Conservation (phyloP, 2,888 invertebrate species). For the Parochlus steinenii region DNA sequence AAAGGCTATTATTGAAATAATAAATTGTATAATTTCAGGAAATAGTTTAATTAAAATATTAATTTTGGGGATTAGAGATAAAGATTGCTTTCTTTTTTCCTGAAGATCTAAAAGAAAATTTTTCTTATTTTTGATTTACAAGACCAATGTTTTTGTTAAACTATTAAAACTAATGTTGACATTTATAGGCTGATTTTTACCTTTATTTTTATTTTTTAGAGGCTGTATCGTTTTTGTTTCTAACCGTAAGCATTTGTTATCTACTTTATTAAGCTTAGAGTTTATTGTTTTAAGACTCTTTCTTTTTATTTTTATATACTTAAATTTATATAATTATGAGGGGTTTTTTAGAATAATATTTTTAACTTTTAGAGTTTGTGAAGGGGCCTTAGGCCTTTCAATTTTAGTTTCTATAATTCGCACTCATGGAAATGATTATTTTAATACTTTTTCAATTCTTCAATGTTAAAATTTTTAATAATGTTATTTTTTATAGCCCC, state of each 20-base stretch:
- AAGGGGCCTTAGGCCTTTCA: constrained; percentile 42
- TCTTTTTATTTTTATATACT: constrained; percentile 34
- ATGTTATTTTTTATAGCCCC: constrained; percentile 34
- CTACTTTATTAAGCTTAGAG: constrained; percentile 41
- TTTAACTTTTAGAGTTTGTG: constrained; percentile 46
- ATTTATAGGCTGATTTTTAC: constrained; percentile 28
- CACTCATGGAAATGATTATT: constrained; percentile 45
- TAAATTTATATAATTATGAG: constrained; percentile 32
- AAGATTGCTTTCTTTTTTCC: constrained; percentile 35
- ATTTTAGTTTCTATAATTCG: constrained; percentile 45
- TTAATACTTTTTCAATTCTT: constrained; percentile 39
- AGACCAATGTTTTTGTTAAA: constrained; percentile 50
- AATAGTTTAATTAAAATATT: constrained; percentile 49
- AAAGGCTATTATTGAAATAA: constrained; percentile 20
- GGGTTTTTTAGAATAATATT: constrained; percentile 41
- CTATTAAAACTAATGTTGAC: constrained; percentile 44
- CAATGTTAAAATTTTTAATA: constrained; percentile 40
- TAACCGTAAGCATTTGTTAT: constrained; percentile 40
- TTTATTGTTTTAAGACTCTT: constrained; percentile 41
- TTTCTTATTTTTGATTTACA: constrained; percentile 47
- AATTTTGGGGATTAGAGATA: constrained; percentile 53
- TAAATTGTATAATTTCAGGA: constrained; percentile 31
- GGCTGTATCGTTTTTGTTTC: constrained; percentile 36
- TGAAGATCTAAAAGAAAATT: constrained; percentile 40
- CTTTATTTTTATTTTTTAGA: constrained; percentile 33